Base-by-base conservation (phyloP, 2,888 invertebrate species). In the Steromphala cineraria region DNA sequence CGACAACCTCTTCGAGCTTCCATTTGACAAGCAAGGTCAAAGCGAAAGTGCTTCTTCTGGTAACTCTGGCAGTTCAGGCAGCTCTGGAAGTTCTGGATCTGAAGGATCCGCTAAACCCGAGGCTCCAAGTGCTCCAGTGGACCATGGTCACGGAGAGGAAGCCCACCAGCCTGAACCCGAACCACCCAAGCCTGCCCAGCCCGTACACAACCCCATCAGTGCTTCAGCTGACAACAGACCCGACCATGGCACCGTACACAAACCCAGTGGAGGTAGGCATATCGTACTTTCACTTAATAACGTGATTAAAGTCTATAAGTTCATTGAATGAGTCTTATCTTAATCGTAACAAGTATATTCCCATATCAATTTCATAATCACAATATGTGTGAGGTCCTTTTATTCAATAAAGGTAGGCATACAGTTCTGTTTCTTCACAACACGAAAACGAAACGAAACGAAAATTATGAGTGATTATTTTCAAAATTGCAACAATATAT, bases 1-100 rank as follows among this genome's bases (percentile, higher is more conserved):
- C 0, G 71, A 71, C 36, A 71, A 75, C n/a, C 24, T 86, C 7
- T 76, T 80, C 75, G 83, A 82, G 21, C 79, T 82, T 19, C 80
- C 74, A 15, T 78, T 78, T 77, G 67, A 55, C 55, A 28, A 40
- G 24, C 46, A 56, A 62, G 62, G 80, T 62, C 24, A 24, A n/a
- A 62, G 62, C 62, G 10, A 21, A 10, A 36, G 75, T 13, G 19
- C 10, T 8, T 75, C 75, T 71, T 75, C 75, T 21, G 75, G 40
- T 1, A 46, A n/a, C 10, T 36, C 75, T 46, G 75, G 75, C 13
- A 46, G 75, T 17, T 17, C 74, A 17, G 76, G 76, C 0, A 55
- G n/a, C n/a, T 55, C 31, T n/a, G 46, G 46, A 46, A 19, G 24
- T 10, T 53, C 53, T 19, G 71, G 71, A 3, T 71, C 71, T 15